Base-by-base conservation (phyloP, 2,888 invertebrate genomes). In the Apotomis betuletana region DNA sequence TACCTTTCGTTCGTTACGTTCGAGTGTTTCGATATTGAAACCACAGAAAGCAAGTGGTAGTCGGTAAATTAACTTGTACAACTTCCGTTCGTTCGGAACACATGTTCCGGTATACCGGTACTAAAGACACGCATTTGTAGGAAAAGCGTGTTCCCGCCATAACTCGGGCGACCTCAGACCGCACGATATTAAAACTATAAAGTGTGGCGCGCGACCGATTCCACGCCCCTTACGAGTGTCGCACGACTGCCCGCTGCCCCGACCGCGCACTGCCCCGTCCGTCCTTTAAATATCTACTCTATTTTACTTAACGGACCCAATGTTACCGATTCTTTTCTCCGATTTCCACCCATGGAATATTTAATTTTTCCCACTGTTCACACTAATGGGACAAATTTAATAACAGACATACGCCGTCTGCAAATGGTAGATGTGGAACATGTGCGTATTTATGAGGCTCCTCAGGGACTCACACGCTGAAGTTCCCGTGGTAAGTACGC, bases 141-240 rank as follows among this genome's bases (percentile, higher is more conserved):
- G 86, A 85, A 85, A 86, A 87, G 75, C 84, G 83, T 87, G 89
- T 87, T 82, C 81, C 78, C 78, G 76, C 82, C 80, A 85, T 90
- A 90, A 89, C 84, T 90, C 84, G 79, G 75, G 77, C 80, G 83
- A 85, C 83, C 87, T 83, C 85, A 84, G 81, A 85, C 87, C 86
- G 83, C 86, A 84, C 87, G 89, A 91, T 92, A 92, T 92, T 91
- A 92, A 91, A 92, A 92, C 91, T 90, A 92, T 92, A 91, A 92
- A 92, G 86, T 89, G 90, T 79, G 87, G 87, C 82, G 82, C 83
- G 83, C 85, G 83, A 87, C 86, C 89, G 85, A 87, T 86, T 83
- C 79, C 79, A 81, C 75, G 75, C 82, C 84, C 82, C 80, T 78
- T 81, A 80, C 82, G 79, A 81, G 82, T 82, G 79, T 76, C 80